Percentiles rank a stretch among this genome's conserved stretches.
phyloP scores from a whole-genome alignment of 2,797 vertebrate genomes.

The Scomberomorus guttatus region DNA sequence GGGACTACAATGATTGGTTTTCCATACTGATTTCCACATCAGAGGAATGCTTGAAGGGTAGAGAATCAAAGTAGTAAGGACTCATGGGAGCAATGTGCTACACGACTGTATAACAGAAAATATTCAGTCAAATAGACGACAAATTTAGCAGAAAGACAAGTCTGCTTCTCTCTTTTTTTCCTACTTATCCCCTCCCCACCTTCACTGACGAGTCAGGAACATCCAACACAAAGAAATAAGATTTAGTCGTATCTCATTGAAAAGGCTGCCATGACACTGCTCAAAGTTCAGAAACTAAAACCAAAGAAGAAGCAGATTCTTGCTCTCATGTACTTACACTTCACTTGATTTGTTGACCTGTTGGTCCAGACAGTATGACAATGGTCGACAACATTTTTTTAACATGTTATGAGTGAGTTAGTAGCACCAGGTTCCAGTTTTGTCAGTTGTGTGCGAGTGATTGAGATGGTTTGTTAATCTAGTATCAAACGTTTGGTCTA shows the following conservation, averaged over 20 bases:
- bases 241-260: conserved; percentile 1
- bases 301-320: conserved; percentile 24
- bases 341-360: conserved; percentile 6
- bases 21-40: conserved; percentile 11
- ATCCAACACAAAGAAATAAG: conserved; percentile 24
- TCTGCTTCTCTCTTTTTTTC: conserved; percentile 8
- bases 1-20: conserved; percentile 36
- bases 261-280: not conserved
- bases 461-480: conserved; percentile 52
- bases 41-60: conserved; percentile 37
- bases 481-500: conserved; percentile 63
- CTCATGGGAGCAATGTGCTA: conserved; percentile 39
- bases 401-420: conserved; percentile 2
- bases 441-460: conserved; percentile 18
- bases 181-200: not conserved
- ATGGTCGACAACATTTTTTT: not conserved
- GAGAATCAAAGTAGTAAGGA: conserved; percentile 43
- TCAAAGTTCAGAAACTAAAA: conserved; percentile 26
- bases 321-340: not conserved
- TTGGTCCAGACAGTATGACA: conserved; percentile 1
- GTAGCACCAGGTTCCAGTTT: conserved; percentile 77
- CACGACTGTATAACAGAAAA: conserved; percentile 51
- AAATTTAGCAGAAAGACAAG: conserved; percentile 24
- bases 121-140: conserved; percentile 22
- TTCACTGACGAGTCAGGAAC: conserved; percentile 11